Evolutionary conservation across 2,113 vertebrate species (phyloP), one percentile per base, ranked within the genome.

Genomic region (Baryphthengus martii): DNA sequence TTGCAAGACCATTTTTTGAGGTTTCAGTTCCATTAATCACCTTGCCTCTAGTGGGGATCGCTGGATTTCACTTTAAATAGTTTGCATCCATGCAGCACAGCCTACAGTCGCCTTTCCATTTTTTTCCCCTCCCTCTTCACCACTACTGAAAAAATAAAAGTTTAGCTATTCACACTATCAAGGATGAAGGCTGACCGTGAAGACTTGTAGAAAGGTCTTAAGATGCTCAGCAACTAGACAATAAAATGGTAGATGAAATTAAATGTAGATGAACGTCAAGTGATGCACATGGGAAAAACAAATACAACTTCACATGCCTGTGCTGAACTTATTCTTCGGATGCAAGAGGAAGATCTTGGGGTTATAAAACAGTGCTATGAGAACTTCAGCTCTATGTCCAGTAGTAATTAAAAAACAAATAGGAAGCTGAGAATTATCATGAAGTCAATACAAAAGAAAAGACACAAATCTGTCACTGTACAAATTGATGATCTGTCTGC

Each of bases 1-100:
- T 28, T 89, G 71, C 58, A 85, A 62, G 79, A 65, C 88, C 88
- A 45, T 85, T 86, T 92, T 78, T 84, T 90, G 83, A 95, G 92
- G 88, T 94, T 96, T 90, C 28, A 31, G 56, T 96, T 89, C 83
- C 76, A 86, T 94, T 86, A 92, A 94, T 90, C 92, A 89, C 0
- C 0, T 58, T 86, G 68, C 73, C 70, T 61, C 70, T 68, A 83
- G 67, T 81, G 65, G 44, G 85, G 90, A 86, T 77, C 3, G 0
- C 73, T 72, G 82, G 76, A 49, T 88, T 94, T 89, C 90, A 72
- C 44, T 88, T 72, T 72, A 62, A 94, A 85, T 17, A 84, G 52
- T 81, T 86, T 29, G 68, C 25, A 86, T 52, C 72, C 52, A 6
- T 6, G 44, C 44, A 66, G 79, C 55, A 52, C 15, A 24, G 63